Conservation (phyloP, 2,113 vertebrate species). For the Argyrosomus japonicus region DNA sequence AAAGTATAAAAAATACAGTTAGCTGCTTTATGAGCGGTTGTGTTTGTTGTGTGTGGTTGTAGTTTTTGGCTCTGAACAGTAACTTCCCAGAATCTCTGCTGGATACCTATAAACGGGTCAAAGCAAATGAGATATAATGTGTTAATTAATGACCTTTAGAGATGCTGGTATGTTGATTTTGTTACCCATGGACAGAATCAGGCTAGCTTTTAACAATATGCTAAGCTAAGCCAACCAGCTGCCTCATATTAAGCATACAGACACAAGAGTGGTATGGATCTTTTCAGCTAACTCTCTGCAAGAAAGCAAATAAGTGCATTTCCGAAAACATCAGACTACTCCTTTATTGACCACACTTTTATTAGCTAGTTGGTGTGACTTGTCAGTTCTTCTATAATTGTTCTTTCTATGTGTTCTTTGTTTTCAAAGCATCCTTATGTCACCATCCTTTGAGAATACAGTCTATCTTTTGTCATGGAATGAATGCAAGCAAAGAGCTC, state of each 20-base stretch:
- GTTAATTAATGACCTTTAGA: neutral
- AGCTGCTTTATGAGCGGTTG: neutral
- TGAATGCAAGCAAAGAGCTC: neutral
- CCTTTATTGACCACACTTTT: neutral
- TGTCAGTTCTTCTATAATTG: neutral
- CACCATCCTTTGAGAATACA: neutral
- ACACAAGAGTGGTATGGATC: neutral
- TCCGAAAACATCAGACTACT: neutral
- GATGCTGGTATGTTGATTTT: neutral
- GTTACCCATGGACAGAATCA: neutral
- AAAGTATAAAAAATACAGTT: neutral
- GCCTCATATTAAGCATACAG: neutral
- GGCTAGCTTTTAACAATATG: too few relatives aligned
- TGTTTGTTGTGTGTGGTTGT: too few relatives aligned
- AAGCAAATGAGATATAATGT: too few relatives aligned
- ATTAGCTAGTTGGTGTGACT: neutral
- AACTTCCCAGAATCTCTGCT: neutral
- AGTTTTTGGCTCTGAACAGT: neutral
- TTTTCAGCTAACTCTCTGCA: neutral
- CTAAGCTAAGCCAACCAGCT: neutral
- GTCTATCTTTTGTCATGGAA: neutral
- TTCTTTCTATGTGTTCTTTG: neutral
- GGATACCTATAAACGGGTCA: neutral
- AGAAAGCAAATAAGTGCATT: neutral
- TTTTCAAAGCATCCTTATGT: neutral